Conservation (phyloP, 1,140 invertebrate species). For the Rhizoglyphus robini region DNA sequence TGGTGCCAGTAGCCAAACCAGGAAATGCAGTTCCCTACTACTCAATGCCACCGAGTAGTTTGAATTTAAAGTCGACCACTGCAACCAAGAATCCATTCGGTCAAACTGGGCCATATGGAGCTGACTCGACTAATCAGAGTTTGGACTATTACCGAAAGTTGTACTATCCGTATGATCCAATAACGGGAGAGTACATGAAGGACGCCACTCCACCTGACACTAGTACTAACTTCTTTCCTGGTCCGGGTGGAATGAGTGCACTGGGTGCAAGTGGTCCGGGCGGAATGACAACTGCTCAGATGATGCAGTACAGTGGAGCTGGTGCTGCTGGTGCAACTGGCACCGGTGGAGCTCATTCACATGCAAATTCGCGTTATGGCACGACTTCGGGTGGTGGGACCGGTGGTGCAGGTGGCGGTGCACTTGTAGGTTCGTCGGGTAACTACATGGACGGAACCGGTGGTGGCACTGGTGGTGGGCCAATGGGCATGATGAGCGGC, state of each 20-base stretch:
- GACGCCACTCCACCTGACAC: conserved; percentile 11
- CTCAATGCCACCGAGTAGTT: background rate
- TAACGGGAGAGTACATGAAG: conserved; percentile 14
- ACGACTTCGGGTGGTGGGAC: background rate
- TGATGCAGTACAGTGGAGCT: background rate
- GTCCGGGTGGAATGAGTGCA: background rate
- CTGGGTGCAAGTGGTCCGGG: background rate
- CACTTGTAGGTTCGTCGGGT: too few relatives aligned
- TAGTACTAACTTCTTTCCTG: background rate
- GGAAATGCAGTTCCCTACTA: too few relatives aligned
- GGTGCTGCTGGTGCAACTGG: background rate
- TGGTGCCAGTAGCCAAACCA: background rate
- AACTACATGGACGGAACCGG: too few relatives aligned
- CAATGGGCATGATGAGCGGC: background rate
- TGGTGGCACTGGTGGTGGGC: background rate
- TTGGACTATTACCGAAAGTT: conserved; percentile 7
- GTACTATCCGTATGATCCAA: conserved; percentile 16
- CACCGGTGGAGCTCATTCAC: background rate
- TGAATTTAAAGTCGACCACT: background rate
- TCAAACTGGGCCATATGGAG: background rate
- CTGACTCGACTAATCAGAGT: background rate
- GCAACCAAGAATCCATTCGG: conserved; percentile 4
- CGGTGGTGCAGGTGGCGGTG: too few relatives aligned
- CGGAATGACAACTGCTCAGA: background rate
- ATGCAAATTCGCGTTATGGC: background rate